Evolutionary conservation across 2,888 invertebrate species (phyloP).

Genomic region (Scelioninae gen. 1): DNA sequence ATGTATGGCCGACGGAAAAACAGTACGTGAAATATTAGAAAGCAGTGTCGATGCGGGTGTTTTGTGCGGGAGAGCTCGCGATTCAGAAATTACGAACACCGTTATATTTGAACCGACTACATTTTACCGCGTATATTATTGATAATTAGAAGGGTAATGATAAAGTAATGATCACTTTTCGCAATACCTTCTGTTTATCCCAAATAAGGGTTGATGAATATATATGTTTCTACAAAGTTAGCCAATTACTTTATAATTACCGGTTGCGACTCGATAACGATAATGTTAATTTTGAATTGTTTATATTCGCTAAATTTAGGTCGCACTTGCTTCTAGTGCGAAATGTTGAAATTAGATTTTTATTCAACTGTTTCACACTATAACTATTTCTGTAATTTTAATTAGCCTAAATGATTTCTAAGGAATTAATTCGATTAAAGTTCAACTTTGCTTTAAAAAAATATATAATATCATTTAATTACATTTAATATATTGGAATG

Average conservation of each 20-base stretch:
- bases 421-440: not conserved
- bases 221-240: constrained; percentile 40
- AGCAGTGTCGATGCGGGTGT: constrained; percentile 67
- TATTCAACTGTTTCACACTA: not conserved
- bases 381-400: not conserved
- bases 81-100: constrained; percentile 69
- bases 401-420: not conserved
- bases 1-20: constrained; percentile 51
- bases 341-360: not conserved
- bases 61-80: constrained; percentile 54
- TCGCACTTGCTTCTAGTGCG: constrained; percentile 1
- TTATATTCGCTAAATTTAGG: constrained; percentile 20
- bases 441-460: too few species aligned
- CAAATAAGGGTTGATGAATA: constrained; percentile 65
- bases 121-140: constrained; percentile 65
- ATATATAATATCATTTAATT: too few species aligned
- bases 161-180: constrained; percentile 66
- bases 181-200: constrained; percentile 56
- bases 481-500: not conserved
- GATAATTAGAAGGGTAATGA: constrained; percentile 73
- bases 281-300: constrained; percentile 53
- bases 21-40: constrained; percentile 66
- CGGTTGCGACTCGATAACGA: constrained; percentile 34
- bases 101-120: constrained; percentile 50
- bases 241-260: constrained; percentile 65